phyloP scores from a whole-genome alignment of 2,113 vertebrate genomes.

The Orycteropus afer region DNA sequence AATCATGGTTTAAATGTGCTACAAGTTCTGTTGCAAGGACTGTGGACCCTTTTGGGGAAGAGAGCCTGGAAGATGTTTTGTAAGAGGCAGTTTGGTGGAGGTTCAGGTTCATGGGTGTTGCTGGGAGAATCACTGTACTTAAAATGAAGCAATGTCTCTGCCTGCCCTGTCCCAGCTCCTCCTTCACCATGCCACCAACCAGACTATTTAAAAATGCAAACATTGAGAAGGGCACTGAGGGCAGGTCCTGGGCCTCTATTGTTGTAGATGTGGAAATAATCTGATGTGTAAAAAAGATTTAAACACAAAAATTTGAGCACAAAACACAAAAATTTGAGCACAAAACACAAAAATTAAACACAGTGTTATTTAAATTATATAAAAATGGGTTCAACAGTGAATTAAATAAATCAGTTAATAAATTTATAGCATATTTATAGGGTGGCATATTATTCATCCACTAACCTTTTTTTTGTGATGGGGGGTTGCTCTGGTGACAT shows the following conservation, averaged over 20 bases:
- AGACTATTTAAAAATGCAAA: not conserved
- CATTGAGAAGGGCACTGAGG: not conserved
- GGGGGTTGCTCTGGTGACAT: no score
- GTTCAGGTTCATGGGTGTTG: not conserved
- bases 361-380: not conserved
- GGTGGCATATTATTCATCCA: slow-evolving; percentile 19
- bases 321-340: not conserved
- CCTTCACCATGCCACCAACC: not conserved
- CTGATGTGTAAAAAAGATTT: not conserved
- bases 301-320: not conserved
- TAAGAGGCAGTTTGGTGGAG: not conserved
- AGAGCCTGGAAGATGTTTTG: slow-evolving; percentile 8
- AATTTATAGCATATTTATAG: slow-evolving; percentile 40
- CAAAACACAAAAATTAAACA: not conserved
- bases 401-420: slow-evolving; percentile 15
- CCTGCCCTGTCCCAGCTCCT: no score
- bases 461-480: slow-evolving; percentile 29
- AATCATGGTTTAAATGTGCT: slow-evolving; percentile 25
- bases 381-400: not conserved
- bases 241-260: not conserved
- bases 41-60: not conserved
- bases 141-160: not conserved
- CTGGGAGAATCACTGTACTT: not conserved
- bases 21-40: slow-evolving; percentile 17
- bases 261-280: not conserved